Percentiles rank a stretch among this genome's conserved stretches.
These are phyloP conservation scores for Cynaeus angustus DNA, from an alignment of 2,888 invertebrate genomes.

Conservation along the genomic window DNA sequence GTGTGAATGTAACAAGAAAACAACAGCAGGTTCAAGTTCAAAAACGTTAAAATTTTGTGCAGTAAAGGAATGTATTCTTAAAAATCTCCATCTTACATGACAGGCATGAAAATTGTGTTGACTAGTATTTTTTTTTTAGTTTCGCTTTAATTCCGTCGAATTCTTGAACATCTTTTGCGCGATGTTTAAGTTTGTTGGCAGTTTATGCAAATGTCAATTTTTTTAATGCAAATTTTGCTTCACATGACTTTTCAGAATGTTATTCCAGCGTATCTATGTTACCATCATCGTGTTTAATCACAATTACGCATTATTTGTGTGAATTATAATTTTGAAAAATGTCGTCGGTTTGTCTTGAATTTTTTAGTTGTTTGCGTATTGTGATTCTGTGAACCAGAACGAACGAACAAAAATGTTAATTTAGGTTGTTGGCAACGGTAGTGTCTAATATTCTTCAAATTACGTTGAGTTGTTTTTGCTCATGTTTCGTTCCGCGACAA, in stretches of 20 bases:
- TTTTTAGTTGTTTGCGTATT: slow-evolving; percentile 3
- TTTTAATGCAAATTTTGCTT: slow-evolving; percentile 2
- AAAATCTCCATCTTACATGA: too few relatives aligned
- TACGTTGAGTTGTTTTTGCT: slow-evolving; percentile 35
- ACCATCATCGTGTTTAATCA: neutral
- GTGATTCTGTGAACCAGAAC: slow-evolving; percentile 1
- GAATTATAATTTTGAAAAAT: neutral
- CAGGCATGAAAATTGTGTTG: too few relatives aligned
- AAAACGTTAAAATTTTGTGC: too few relatives aligned
- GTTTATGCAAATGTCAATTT: neutral
- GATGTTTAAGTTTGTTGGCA: neutral
- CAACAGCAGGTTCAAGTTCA: too few relatives aligned
- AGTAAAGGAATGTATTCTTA: too few relatives aligned
- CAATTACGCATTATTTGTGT: neutral
- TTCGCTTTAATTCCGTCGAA: neutral
- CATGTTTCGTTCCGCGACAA: slow-evolving; percentile 30
- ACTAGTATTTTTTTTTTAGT: neutral
- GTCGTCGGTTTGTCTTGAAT: slow-evolving; percentile 1
- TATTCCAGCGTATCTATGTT: neutral
- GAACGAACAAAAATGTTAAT: slow-evolving; percentile 28
- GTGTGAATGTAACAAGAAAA: too few relatives aligned
- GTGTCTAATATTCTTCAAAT: slow-evolving; percentile 30
- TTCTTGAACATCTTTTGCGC: neutral
- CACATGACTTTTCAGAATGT: neutral
- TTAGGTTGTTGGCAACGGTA: slow-evolving; percentile 25